Base-by-base conservation (phyloP, 2,113 vertebrate genomes). In the Brachionichthys hirsutus region DNA sequence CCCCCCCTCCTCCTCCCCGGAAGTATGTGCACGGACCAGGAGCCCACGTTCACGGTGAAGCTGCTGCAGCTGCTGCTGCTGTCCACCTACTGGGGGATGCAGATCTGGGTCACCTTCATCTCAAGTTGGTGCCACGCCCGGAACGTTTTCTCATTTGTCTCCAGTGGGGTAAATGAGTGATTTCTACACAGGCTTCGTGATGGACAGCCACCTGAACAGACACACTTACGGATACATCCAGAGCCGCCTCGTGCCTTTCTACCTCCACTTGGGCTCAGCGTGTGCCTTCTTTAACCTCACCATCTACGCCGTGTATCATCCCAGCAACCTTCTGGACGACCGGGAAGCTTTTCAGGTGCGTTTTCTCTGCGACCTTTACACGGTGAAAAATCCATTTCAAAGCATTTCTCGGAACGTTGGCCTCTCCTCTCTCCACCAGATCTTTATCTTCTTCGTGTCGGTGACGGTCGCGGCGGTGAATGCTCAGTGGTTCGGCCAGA, bases 21-120 rank as follows among this genome's bases (percentile, higher is more conserved):
- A 43, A 78, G 44, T 58, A 92, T 92, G 90, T 2, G 87, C 48
- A 78, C 89, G 2, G 89, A 92, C 77, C 45, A 56, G 18, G 90
- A 91, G 60, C 91, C 91, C 49, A 85, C 88, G 0, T 62, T 78
- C 47, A 62, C 81, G 0, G 73, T 90, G 68, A 94, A 92, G 76
- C 64, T 92, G 73, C 86, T 93, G 54, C 92, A 94, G 69, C 87
- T 94, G 52, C 15, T 92, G 38, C 79, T 93, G 43, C 92, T 94
- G 30, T 92, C 92, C 52, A 93, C 91, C 43, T 93, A 90, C 78
- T 94, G 92, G 92, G 92, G 93, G 14, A 94, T 94, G 93, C 93
- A 93, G 88, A 86, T 92, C 22, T 93, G 92, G 92, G 87, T 93
- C 77, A 93, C 91, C 51, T 93, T 93, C 14, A 84, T 94, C 82